Percentiles rank a stretch among this genome's conserved stretches.
These are phyloP conservation scores for Caenorhabditis zanzibari DNA, from an alignment of 2,888 invertebrate species.

Conservation along the genomic window DNA sequence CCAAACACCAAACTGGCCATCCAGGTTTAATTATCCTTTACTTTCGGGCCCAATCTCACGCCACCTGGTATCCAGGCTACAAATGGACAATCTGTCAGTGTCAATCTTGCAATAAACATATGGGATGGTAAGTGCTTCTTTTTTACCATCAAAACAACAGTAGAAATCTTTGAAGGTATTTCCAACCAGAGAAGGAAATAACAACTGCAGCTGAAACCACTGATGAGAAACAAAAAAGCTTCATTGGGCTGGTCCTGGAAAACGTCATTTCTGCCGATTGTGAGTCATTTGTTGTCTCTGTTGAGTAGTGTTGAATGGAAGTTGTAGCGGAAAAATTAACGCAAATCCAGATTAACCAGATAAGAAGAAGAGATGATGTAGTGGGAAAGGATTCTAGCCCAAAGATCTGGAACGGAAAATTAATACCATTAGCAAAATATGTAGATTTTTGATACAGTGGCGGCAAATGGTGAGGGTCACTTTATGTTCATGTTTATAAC, in stretches of 20 bases:
- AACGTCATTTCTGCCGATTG: slow-evolving; percentile 73
- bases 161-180: slow-evolving; percentile 65
- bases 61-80: slow-evolving; percentile 71
- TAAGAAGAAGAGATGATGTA: background rate
- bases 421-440: background rate
- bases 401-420: background rate
- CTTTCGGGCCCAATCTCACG: slow-evolving; percentile 63
- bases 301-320: background rate
- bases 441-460: too few species aligned
- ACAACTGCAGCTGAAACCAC: too few species aligned
- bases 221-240: slow-evolving; percentile 47
- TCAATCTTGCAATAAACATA: slow-evolving; percentile 60
- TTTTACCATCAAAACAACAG: background rate
- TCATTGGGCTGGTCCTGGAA: slow-evolving; percentile 71
- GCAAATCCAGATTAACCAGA: slow-evolving; percentile 4
- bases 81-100: slow-evolving; percentile 71
- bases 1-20: background rate
- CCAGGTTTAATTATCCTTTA: background rate
- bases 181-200: slow-evolving; percentile 58
- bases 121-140: slow-evolving; percentile 69
- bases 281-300: slow-evolving; percentile 41
- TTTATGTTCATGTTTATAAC: too few species aligned
- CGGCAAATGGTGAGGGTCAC: too few species aligned
- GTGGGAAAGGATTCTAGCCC: too few species aligned
- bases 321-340: background rate